Evolutionary conservation across 2,113 vertebrate genomes (phyloP).

Genomic region (Plecotus auritus): DNA sequence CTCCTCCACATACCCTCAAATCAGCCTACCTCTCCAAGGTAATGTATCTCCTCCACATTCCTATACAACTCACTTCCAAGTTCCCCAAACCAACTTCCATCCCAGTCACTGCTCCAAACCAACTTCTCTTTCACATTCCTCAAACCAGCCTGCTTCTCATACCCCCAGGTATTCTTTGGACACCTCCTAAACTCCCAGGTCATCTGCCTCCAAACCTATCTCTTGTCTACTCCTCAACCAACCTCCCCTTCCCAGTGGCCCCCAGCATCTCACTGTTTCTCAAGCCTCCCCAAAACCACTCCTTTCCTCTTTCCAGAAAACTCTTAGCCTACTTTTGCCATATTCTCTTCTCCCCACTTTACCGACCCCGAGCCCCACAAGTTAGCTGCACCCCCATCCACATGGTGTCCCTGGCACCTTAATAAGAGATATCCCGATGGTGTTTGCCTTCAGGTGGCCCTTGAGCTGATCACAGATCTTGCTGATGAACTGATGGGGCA

Average conservation of each 20-base stretch:
- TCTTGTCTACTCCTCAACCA: neutral
- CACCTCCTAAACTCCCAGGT: neutral
- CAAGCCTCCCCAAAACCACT: neutral
- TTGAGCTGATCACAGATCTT: constrained; percentile 93
- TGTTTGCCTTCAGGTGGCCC: constrained; percentile 88
- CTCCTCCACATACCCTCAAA: neutral
- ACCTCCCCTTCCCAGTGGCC: neutral
- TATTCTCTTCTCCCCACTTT: neutral
- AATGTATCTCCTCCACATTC: neutral
- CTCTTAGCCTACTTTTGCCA: accelerated
- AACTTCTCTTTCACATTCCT: neutral
- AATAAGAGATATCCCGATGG: constrained; percentile 94
- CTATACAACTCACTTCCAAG: neutral
- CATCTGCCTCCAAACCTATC: neutral
- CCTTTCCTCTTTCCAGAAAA: neutral
- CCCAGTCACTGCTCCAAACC: neutral
- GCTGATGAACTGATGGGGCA: constrained; percentile 95
- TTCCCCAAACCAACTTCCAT: neutral
- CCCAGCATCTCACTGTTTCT: neutral
- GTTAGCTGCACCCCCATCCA: neutral
- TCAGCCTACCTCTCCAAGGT: neutral
- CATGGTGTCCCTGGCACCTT: constrained; percentile 83
- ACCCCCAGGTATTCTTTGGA: neutral
- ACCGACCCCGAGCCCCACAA: neutral
- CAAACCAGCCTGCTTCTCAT: neutral